A percentile compares a stretch with the other conserved stretches of the same genome.
Conservation (phyloP, 1,140 invertebrate genomes). For the Archivesica marissinica region DNA sequence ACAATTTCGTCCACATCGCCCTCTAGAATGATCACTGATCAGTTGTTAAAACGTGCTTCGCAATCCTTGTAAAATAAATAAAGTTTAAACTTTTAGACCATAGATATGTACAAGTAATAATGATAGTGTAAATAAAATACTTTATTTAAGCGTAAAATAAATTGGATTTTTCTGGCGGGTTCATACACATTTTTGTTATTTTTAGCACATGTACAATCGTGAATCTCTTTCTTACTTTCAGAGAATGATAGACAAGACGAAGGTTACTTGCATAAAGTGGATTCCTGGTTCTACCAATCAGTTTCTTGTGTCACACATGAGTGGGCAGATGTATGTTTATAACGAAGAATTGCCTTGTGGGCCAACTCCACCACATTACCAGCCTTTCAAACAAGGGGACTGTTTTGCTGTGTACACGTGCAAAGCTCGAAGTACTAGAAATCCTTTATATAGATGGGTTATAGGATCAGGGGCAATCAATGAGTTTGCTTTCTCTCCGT, state of each 20-base stretch:
- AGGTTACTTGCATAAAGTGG: slow-evolving; percentile 99
- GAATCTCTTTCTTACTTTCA: slow-evolving; percentile 87
- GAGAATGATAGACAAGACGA: slow-evolving; percentile 98
- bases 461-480: slow-evolving; percentile 94
- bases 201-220: no score
- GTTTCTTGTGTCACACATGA: slow-evolving; percentile 97
- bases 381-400: slow-evolving; percentile 97
- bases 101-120: no score
- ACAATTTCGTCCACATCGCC: no score
- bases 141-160: no score
- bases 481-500: slow-evolving; percentile 98
- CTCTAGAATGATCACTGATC: no score
- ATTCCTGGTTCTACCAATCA: slow-evolving; percentile 96
- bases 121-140: no score
- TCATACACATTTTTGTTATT: no score
- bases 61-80: no score
- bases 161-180: no score
- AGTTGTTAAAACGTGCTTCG: no score
- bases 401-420: slow-evolving; percentile 97
- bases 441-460: slow-evolving; percentile 91
- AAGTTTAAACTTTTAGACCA: no score
- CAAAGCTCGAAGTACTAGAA: slow-evolving; percentile 97
- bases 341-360: slow-evolving; percentile 97
- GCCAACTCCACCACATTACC: slow-evolving; percentile 92
- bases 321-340: slow-evolving; percentile 99